Base-by-base conservation (phyloP, 2,797 vertebrate genomes). In the Anomalospiza imberbis region DNA sequence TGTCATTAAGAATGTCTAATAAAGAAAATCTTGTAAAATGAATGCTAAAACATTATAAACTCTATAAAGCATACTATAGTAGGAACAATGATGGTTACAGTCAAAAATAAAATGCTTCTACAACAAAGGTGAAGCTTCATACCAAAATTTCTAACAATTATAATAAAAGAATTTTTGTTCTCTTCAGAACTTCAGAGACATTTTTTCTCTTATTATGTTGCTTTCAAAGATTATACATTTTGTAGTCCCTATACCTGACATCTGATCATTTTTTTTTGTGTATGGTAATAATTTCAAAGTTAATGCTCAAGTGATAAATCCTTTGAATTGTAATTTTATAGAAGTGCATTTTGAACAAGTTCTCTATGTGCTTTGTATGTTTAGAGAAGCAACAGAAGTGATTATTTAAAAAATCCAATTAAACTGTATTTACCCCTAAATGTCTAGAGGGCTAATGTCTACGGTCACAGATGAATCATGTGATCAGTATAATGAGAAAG, bases 61-160 rank as follows among this genome's bases (percentile, higher is more conserved):
- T 63, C 58, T 79, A 66, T 96, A 96, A 97, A 97, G 66, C 28
- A 92, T 78, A 63, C 60, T 47, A 29, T 36, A 91, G 42, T 92
- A 95, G 77, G 91, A 96, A 66, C 40, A 88, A 86, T 91, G 61
- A 91, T 92, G 89, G 72, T 53, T 94, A 85, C 11, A 71, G 50
- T 82, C 88, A 95, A 97, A 97, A 97, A 95, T 91, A 94, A 95
- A 97, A 93, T 47, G n/a, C 45, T 90, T 61, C 2, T 1, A 81
- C 54, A 83, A 58, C 31, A 60, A 96, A 94, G 40, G 68, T 90
- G 40, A 94, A 94, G 85, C 93, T 97, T 96, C 93, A 87, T 74
- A 89, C 17, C n/a, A 86, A 83, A 70, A 95, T 78, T 71, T 94
- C 55, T 75, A 95, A 84, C 42, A 80, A 42, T 66, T 86, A 79